Evolutionary conservation across 1,140 invertebrate species (phyloP).

Genomic region (Panonychus citri): DNA sequence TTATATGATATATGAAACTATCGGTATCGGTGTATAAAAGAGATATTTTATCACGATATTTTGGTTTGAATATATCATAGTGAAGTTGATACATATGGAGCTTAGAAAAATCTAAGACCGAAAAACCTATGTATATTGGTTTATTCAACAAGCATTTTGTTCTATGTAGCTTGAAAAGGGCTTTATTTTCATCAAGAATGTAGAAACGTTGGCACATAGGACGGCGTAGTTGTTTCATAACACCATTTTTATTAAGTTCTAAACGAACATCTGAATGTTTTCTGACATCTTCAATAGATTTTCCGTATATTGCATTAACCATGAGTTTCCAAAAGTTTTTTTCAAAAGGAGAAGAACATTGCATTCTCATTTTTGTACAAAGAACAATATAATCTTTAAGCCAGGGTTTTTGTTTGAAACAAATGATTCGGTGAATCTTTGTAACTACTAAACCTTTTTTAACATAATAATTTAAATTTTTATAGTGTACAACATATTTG

Average conservation of each 20-base stretch:
- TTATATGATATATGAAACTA: conserved; percentile 8
- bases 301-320: conserved; percentile 27
- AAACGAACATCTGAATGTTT: conserved; percentile 24
- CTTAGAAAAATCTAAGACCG: conserved; percentile 17
- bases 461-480: conserved; percentile 27
- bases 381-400: conserved; percentile 24
- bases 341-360: conserved; percentile 18
- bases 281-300: conserved; percentile 28
- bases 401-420: conserved; percentile 27
- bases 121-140: conserved; percentile 17
- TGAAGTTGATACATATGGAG: conserved; percentile 18
- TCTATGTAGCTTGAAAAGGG: conserved; percentile 11
- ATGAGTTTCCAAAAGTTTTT: conserved; percentile 22
- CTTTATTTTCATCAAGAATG: too few relatives aligned
- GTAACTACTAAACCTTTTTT: conserved; percentile 23
- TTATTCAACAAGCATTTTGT: conserved; percentile 15
- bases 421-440: conserved; percentile 26
- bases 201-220: conserved; percentile 23
- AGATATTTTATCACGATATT: conserved; percentile 13
- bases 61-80: conserved; percentile 16
- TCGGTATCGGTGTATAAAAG: conserved; percentile 13
- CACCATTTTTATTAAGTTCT: conserved; percentile 17
- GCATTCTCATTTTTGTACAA: conserved; percentile 20
- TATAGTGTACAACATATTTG: too few relatives aligned
- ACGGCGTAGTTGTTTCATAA: conserved; percentile 20